Conservation (phyloP, 2,888 invertebrate genomes). For the Amiota communis region DNA sequence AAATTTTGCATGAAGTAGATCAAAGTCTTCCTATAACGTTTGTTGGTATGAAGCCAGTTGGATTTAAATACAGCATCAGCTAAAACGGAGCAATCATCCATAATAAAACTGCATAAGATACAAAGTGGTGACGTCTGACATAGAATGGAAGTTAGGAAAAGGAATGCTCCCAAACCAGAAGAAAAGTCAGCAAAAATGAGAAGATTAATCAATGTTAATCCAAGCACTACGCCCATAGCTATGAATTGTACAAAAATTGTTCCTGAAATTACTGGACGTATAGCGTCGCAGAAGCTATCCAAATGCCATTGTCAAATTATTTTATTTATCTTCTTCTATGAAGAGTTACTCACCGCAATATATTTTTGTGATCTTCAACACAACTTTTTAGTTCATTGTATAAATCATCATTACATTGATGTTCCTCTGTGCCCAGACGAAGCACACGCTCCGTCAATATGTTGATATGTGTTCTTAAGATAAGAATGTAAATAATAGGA, state of each 20-base stretch:
- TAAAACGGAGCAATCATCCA: slow-evolving; percentile 42
- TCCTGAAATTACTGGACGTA: slow-evolving; percentile 45
- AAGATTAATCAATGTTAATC: slow-evolving; percentile 43
- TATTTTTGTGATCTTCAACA: slow-evolving; percentile 56
- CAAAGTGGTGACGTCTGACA: slow-evolving; percentile 45
- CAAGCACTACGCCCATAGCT: slow-evolving; percentile 41
- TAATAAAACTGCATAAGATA: slow-evolving; percentile 41
- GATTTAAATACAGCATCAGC: slow-evolving; percentile 29
- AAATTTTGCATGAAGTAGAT: no score
- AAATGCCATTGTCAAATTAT: neutral
- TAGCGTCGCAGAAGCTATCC: slow-evolving; percentile 36
- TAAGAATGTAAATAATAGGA: slow-evolving; percentile 53
- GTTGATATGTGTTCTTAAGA: slow-evolving; percentile 55
- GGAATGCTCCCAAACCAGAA: slow-evolving; percentile 40
- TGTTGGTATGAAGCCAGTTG: no score
- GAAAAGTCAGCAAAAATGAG: slow-evolving; percentile 36
- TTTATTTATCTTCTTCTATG: slow-evolving; percentile 40
- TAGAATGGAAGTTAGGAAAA: slow-evolving; percentile 37
- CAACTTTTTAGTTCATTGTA: slow-evolving; percentile 52
- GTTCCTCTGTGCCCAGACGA: slow-evolving; percentile 47
- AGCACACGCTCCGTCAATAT: slow-evolving; percentile 53
- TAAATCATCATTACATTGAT: slow-evolving; percentile 43
- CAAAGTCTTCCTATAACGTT: no score
- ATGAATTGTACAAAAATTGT: slow-evolving; percentile 48
- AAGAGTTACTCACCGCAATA: slow-evolving; percentile 50